phyloP scores from a whole-genome alignment of 2,797 vertebrate species.

The Artibeus lituratus region DNA sequence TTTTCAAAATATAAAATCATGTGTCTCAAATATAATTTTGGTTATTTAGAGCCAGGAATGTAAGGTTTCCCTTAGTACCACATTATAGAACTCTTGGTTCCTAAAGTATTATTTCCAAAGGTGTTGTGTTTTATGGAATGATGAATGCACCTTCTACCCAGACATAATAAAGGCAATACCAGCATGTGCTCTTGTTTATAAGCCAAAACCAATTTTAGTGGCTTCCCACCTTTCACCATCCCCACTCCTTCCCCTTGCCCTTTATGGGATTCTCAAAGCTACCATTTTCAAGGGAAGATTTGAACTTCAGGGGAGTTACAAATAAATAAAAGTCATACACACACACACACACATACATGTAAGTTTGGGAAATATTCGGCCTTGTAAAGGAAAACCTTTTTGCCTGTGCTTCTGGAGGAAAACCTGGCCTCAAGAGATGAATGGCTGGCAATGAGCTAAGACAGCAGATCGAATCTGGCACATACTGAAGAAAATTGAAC shows the following conservation, averaged over 20 bases:
- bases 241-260: not conserved
- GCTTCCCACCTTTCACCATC: not conserved
- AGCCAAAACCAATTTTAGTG: not conserved
- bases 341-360: not conserved
- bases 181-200: conserved; percentile 42
- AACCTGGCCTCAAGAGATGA: not conserved
- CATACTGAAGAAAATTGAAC: not conserved
- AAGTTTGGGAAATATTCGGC: not conserved
- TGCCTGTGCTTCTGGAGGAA: not conserved
- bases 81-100: not conserved
- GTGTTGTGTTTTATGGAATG: conserved; percentile 38
- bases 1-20: not conserved
- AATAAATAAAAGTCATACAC: not conserved
- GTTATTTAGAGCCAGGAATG: not conserved
- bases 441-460: not conserved
- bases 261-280: not conserved
- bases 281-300: not conserved
- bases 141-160: not conserved
- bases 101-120: not conserved
- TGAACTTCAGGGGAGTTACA: not conserved
- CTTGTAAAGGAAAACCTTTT: not conserved
- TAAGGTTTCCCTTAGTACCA: not conserved
- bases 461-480: not conserved
- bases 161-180: conserved; percentile 56
- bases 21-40: not conserved